Evolutionary conservation across 2,888 invertebrate genomes (phyloP).

Genomic region (Drosophila lutescens): DNA sequence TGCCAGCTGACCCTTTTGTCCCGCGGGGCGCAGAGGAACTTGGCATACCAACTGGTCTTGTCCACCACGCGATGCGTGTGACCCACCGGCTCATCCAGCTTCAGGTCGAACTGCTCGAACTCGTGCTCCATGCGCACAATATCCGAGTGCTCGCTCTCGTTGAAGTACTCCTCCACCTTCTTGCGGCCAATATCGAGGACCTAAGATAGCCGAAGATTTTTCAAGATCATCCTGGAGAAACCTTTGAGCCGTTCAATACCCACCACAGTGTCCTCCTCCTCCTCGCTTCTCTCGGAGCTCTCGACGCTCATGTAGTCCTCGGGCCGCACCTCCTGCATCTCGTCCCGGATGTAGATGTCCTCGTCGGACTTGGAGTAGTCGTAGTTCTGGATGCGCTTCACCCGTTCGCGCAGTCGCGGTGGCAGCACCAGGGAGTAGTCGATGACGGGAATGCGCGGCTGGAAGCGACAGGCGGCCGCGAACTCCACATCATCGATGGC

Average conservation of each 20-base stretch:
- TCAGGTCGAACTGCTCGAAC: conserved; percentile 72
- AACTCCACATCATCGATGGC: conserved; percentile 79
- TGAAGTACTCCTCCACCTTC: conserved; percentile 61
- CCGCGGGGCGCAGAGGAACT: conserved; percentile 72
- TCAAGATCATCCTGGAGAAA: accelerated
- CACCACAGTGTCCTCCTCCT: conserved; percentile 48
- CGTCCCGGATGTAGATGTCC: conserved; percentile 71
- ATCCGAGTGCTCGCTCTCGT: conserved; percentile 81
- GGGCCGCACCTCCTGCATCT: conserved; percentile 54
- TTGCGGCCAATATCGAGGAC: conserved; percentile 35
- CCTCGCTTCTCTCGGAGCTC: conserved; percentile 48
- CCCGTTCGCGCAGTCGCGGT: conserved; percentile 70
- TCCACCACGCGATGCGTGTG: conserved; percentile 58
- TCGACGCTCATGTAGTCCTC: conserved; percentile 54
- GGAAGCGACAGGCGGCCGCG: conserved; percentile 51
- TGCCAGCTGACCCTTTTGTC: conserved; percentile 82
- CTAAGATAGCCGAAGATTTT: background rate
- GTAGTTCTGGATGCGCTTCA: conserved; percentile 78
- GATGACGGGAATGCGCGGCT: conserved; percentile 60
- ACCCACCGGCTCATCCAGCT: conserved; percentile 68
- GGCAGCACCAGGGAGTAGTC: conserved; percentile 82
- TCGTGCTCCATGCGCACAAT: conserved; percentile 79
- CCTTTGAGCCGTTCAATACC: background rate
- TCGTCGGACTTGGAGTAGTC: conserved; percentile 76
- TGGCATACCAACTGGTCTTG: conserved; percentile 78